Evolutionary conservation across 2,113 vertebrate species (phyloP), one percentile per base, ranked within the genome.

Genomic region (Circaetus cinerascens): DNA sequence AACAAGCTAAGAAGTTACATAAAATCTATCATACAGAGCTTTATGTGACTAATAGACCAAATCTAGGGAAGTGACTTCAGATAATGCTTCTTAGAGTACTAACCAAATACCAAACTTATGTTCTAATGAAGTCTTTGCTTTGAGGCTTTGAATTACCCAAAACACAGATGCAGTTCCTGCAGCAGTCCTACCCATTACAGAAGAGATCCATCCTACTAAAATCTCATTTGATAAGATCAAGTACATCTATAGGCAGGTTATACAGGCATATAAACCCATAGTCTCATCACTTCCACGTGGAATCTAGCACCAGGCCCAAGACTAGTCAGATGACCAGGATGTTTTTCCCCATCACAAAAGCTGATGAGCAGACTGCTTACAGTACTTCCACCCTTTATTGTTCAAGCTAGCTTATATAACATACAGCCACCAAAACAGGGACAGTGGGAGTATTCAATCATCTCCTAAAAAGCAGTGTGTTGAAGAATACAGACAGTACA

Each of bases 261-360:
- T 4, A 82, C 13, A 82, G 15, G 30, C 53, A 87, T n/a, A 48
- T 22, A 95, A 88, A 59, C 71, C 64, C 51, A 50, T 15, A 45
- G 69, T 41, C 45, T 56, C 51, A 50, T 92, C 93, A 95, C 34
- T 89, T 95, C 62, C 43, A 74, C 2, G 4, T 18, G 81, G 71
- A 94, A 95, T 66, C 36, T 40, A 92, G 96, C 86, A 95, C 43
- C 76, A 80, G 93, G 76, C 81, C 84, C 91, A 96, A 97, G 94
- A 97, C 73, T 21, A 38, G 46, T 97, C 97, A 97, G 94, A 96
- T 98, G 96, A 97, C 93, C 0, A 1, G 30, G 66, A 84, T 66
- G 78, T 67, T 78, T 45, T 69, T 26, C 64, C 36, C 23, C 4
- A 21, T 69, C 90, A 96, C 63, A 95, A 95, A 96, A 93, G 56